A percentile compares a stretch with the other conserved stretches of the same genome.
Conservation (phyloP, 2,888 invertebrate genomes). For the Melieria omissa region DNA sequence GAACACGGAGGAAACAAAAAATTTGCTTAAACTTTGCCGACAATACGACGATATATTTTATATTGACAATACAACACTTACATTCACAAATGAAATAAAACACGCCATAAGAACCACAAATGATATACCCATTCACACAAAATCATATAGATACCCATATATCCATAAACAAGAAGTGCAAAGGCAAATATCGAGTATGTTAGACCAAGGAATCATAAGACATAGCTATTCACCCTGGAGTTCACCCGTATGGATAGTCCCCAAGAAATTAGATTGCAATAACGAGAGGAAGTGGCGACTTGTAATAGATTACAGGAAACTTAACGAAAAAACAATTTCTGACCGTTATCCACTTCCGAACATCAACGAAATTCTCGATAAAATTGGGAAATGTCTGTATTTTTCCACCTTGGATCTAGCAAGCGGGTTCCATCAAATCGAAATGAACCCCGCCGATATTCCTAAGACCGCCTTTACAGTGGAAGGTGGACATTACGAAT, state of each 20-base stretch:
- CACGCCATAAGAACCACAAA: constrained; percentile 6
- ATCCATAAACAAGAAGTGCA: constrained; percentile 25
- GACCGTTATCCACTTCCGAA: constrained; percentile 30
- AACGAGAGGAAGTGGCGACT: constrained; percentile 27
- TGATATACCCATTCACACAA: constrained; percentile 23
- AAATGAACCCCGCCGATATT: not conserved
- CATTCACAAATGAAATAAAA: constrained; percentile 40
- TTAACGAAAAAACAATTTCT: constrained; percentile 24
- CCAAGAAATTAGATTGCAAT: constrained; percentile 15
- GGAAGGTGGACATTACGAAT: constrained; percentile 11
- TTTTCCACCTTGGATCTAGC: constrained; percentile 6
- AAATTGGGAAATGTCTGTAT: constrained; percentile 9
- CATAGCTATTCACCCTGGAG: constrained; percentile 18
- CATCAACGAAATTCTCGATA: constrained; percentile 32
- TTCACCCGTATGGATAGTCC: constrained; percentile 18
- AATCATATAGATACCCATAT: constrained; percentile 25
- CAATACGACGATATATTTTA: too few species aligned
- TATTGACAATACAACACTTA: too few species aligned
- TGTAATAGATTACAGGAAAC: constrained; percentile 24
- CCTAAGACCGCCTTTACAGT: constrained; percentile 5
- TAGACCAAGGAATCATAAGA: constrained; percentile 16
- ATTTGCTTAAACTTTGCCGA: not conserved
- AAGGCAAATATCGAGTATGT: constrained; percentile 23
- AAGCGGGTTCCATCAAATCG: constrained; percentile 16
- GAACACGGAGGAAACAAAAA: not conserved